These are phyloP conservation scores for Epinephelus malabaricus DNA, from an alignment of 2,797 vertebrate genomes.

Conservation along the genomic window DNA sequence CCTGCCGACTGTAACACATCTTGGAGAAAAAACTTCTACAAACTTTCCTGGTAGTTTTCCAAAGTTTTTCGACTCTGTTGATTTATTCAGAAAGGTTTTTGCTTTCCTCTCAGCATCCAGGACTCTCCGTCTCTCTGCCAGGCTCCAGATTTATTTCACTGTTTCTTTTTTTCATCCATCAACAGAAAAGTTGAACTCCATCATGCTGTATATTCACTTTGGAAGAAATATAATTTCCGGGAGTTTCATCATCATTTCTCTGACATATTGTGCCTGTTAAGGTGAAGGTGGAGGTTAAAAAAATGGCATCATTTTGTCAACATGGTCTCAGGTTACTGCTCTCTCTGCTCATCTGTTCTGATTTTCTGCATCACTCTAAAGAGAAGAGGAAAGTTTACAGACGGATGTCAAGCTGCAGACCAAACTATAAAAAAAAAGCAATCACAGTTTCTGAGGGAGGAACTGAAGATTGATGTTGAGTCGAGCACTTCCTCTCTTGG, in stretches of 20 bases:
- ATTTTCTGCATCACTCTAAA: neutral
- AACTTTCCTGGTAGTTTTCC: neutral
- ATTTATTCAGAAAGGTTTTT: slow-evolving; percentile 14
- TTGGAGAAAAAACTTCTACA: neutral
- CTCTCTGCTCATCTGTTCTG: neutral
- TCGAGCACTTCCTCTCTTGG: neutral
- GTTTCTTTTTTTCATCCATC: neutral
- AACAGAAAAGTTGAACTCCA: slow-evolving; percentile 8
- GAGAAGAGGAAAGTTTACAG: neutral
- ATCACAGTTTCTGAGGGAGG: neutral
- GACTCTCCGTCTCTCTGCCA: neutral
- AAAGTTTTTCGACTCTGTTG: slow-evolving; percentile 10
- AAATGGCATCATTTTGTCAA: neutral
- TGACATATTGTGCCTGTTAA: neutral
- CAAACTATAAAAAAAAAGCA: neutral
- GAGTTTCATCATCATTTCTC: slow-evolving; percentile 44
- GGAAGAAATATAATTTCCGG: slow-evolving; percentile 18
- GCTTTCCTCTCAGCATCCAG: slow-evolving; percentile 8
- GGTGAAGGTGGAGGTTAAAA: neutral
- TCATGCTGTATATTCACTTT: neutral
- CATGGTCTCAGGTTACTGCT: neutral
- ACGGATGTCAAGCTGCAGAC: neutral
- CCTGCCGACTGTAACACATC: neutral
- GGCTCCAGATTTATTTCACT: slow-evolving; percentile 7
- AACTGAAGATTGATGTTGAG: neutral